Percentiles rank a stretch among this genome's conserved stretches.
Evolutionary conservation across 1,140 invertebrate species (phyloP).

Genomic region (Aphelenchoides avenae): DNA sequence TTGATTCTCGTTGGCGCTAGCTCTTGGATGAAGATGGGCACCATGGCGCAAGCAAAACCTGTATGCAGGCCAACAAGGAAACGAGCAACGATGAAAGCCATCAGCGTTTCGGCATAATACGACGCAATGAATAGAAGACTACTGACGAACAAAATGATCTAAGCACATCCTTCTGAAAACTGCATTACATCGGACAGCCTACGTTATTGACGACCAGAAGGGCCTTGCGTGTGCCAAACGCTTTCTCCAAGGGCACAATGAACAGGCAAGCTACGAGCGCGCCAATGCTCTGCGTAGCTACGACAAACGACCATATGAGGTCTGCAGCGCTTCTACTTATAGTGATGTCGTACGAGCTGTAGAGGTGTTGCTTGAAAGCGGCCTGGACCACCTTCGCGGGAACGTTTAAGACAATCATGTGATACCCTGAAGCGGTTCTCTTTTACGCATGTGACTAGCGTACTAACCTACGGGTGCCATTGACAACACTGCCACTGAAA

Average conservation of each 20-base stretch:
- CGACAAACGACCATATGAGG: slow-evolving; percentile 21
- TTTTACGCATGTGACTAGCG: no score
- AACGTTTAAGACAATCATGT: slow-evolving; percentile 27
- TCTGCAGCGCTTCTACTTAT: slow-evolving; percentile 3
- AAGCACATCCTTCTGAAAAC: no score
- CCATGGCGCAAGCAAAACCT: slow-evolving; percentile 13
- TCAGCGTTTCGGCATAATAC: slow-evolving; percentile 11
- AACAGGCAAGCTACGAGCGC: slow-evolving; percentile 21
- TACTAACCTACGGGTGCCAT: no score
- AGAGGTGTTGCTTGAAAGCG: slow-evolving; percentile 11
- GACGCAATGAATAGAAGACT: slow-evolving; percentile 21
- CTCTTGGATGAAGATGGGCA: slow-evolving; percentile 24
- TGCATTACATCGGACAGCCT: no score
- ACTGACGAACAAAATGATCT: slow-evolving; percentile 14
- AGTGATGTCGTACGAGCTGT: neutral
- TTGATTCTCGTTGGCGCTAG: slow-evolving; percentile 27
- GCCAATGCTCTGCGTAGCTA: slow-evolving; percentile 19
- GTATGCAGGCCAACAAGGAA: slow-evolving; percentile 24
- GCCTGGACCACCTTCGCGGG: slow-evolving; percentile 22
- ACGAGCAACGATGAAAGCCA: slow-evolving; percentile 16
- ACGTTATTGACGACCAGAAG: slow-evolving; percentile 16
- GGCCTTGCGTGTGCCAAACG: slow-evolving; percentile 12
- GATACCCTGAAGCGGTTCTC: no score
- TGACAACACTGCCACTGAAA: no score
- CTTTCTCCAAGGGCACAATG: slow-evolving; percentile 10